Base-by-base conservation (phyloP, 2,888 invertebrate species). In the Eulithis testata region DNA sequence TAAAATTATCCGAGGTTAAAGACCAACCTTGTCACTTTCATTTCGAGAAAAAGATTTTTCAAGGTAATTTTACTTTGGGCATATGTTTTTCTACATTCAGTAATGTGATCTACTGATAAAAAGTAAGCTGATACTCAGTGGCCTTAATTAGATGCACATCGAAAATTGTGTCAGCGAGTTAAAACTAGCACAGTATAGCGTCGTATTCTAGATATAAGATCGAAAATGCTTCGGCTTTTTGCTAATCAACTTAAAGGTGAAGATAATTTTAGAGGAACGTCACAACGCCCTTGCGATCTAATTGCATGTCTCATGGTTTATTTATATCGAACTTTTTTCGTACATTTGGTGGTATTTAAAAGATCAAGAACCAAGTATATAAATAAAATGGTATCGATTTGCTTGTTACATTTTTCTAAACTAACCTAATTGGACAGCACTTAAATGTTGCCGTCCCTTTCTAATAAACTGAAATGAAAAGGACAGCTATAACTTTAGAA, bases 231-330 rank as follows among this genome's bases (percentile, higher is more conserved):
- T 14, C 21, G 7, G 9, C 44, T 21, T 7, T 21, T 11, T 49
- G 49, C 49, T 60, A 51, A 44, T 57, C 56, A 52, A 44, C 21
- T 52, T 52, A 57, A 63, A 59, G 54, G 59, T 59, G 12, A 59
- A 11, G 54, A 49, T 64, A 64, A 54, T 43, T 59, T 11, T 64
- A 64, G 63, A 59, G 31, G 52, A 59, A 64, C 44, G 49, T 54
- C 43, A 14, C 50, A n/a, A 50, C 50, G 49, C 37, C n/a, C 40
- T n/a, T 44, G 7, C 11, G 14, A 43, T n/a, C 53, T 37, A 14
- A 47, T 9, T 47, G 47, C 4, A 7, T 45, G 56, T 36, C 11
- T 54, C 54, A 56, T 52, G 58, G 40, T 45, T 47, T 52, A 57
- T 58, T 57, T 3, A 43, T 50, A 51, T 21, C 6, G 8, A 4